A percentile compares a stretch with the other conserved stretches of the same genome.
phyloP scores from a whole-genome alignment of 2,113 vertebrate genomes.

The Ardeotis arabs region DNA sequence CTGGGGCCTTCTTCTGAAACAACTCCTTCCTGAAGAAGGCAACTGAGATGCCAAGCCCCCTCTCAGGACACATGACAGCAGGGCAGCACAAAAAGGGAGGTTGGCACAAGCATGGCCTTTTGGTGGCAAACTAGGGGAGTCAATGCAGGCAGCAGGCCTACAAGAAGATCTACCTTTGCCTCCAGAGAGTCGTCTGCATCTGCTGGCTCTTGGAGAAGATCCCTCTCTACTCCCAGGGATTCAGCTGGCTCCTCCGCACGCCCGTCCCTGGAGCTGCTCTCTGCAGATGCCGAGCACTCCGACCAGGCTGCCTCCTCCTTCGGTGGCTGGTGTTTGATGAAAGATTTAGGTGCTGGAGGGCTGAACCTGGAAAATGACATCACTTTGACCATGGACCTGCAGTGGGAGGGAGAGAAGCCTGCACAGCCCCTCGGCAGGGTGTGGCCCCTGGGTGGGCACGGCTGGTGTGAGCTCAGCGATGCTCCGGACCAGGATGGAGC shows the following conservation, averaged over 20 bases:
- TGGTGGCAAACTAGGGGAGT: no score
- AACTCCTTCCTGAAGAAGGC: not conserved
- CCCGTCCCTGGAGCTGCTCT: not conserved
- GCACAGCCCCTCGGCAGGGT: not conserved
- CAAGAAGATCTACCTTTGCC: not conserved
- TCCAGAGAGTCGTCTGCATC: not conserved
- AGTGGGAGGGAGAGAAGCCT: not conserved
- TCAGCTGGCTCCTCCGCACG: rapidly evolving
- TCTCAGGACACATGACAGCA: no score
- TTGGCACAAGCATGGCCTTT: no score
- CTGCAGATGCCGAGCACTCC: rapidly evolving
- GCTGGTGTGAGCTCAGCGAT: not conserved
- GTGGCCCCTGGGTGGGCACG: not conserved
- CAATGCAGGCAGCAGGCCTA: rapidly evolving
- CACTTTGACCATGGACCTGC: rapidly evolving
- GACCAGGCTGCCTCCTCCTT: not conserved
- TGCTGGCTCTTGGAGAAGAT: not conserved
- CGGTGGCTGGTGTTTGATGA: not conserved
- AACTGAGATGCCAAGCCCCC: not conserved
- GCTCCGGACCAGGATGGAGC: not conserved
- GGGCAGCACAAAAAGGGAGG: no score
- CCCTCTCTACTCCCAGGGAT: rapidly evolving
- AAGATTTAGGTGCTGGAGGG: not conserved
- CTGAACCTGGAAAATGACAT: slow-evolving; percentile 22
- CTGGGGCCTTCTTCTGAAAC: rapidly evolving